Conservation (phyloP, 2,888 invertebrate genomes). For the Tinea trinotella region DNA sequence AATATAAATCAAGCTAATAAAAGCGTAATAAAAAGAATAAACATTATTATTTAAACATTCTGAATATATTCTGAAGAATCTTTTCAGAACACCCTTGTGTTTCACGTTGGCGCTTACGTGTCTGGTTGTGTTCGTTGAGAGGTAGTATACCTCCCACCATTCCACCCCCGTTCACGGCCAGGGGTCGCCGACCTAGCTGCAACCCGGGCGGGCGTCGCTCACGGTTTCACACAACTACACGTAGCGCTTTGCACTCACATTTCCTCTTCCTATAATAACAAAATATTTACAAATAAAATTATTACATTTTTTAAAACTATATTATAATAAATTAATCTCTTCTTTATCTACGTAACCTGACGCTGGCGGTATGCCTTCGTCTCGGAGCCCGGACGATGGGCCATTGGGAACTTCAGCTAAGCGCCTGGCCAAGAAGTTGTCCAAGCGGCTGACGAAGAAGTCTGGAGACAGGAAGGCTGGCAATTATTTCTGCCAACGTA, state of each 20-base stretch:
- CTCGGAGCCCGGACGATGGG: too few species aligned
- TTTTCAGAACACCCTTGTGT: background rate
- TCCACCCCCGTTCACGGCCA: slow-evolving; percentile 69
- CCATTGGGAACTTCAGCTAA: too few species aligned
- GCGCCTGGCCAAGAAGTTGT: too few species aligned
- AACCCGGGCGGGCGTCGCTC: slow-evolving; percentile 27
- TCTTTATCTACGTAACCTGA: too few species aligned
- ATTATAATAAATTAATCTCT: too few species aligned
- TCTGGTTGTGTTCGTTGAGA: slow-evolving; percentile 26
- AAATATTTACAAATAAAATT: too few species aligned
- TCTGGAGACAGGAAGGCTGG: too few species aligned
- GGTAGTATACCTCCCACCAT: slow-evolving; percentile 46
- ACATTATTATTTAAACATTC: background rate
- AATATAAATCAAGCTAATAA: too few species aligned
- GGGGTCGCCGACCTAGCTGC: slow-evolving; percentile 69
- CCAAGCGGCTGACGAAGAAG: too few species aligned
- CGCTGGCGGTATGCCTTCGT: too few species aligned
- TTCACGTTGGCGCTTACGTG: slow-evolving; percentile 42
- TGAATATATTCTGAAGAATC: background rate
- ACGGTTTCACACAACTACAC: background rate
- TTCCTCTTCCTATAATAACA: background rate
- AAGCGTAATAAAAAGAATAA: background rate
- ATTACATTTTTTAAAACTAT: too few species aligned
- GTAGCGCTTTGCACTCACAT: background rate
- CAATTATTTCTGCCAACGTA: too few species aligned